Evolutionary conservation across 2,888 invertebrate genomes (phyloP), one percentile per base, ranked within the genome.

Genomic region (Entomobrya multifasciata): DNA sequence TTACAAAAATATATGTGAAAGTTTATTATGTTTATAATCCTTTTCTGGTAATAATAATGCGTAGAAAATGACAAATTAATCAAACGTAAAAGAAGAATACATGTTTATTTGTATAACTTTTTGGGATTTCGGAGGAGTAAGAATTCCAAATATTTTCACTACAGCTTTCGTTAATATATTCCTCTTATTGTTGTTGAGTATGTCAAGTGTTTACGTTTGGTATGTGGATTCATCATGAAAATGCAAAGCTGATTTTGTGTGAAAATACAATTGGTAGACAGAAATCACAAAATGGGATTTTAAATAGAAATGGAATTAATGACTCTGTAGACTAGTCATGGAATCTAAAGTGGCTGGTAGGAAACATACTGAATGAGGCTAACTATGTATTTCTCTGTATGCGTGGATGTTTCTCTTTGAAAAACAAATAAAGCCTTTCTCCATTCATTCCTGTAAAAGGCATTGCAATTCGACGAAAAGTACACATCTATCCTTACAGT

Each of bases 241-340:
- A 52, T 17, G 74, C 74, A 74, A 49, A 36, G 36, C 74, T 49
- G 74, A 52, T 74, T 55, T n/a, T n/a, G n/a, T 74, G 30, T 36
- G 36, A 36, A 36, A n/a, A n/a, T n/a, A n/a, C n/a, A n/a, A n/a
- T n/a, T n/a, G n/a, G n/a, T n/a, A n/a, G n/a, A 6, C 36, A 36
- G 36, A 36, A 36, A 6, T 8, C 4, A 6, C 36, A 36, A 8
- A 74, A 74, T 52, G 74, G 52, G 55, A 74, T 74, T 74, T 74
- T 13, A 36, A 36, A 36, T 36, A 30, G 74, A 27, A 55, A 27
- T 47, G 15, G 55, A 74, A 74, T 55, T 74, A 74, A 74, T 52
- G 52, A 74, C 72, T 3, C 10, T 25, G 22, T 27, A 55, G 25
- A 52, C 36, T 55, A 30, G 27, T 25, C 13, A 17, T 52, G 52